Conservation (phyloP, 2,113 vertebrate species). For the Gavialis gangeticus region DNA sequence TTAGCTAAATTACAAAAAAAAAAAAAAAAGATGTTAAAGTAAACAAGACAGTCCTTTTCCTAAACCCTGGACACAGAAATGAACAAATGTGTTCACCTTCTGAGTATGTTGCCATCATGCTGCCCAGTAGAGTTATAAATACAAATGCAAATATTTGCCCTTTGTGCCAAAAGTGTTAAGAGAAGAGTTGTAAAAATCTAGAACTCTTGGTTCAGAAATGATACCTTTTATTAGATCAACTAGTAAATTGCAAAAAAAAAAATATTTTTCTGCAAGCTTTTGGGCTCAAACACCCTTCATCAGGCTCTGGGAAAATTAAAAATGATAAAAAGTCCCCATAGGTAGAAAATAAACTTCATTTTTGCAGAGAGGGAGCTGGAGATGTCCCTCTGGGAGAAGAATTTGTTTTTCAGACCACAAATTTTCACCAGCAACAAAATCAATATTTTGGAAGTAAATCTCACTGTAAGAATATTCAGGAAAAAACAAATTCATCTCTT, state of each 20-base stretch:
- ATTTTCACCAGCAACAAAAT: background rate
- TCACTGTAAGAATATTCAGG: background rate
- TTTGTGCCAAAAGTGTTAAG: conserved; percentile 27
- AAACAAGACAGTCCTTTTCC: background rate
- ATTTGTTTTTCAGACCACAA: background rate
- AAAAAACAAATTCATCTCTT: no score
- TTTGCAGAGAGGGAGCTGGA: no score
- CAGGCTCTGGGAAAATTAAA: no score
- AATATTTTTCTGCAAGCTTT: no score
- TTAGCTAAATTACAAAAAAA: conserved; percentile 43
- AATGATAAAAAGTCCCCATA: no score
- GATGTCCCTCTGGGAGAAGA: background rate
- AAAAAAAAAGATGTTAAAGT: background rate
- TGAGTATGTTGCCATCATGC: conserved; percentile 19
- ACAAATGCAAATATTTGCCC: conserved; percentile 12
- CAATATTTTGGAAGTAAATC: conserved; percentile 31
- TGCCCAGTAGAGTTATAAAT: background rate
- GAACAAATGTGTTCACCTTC: background rate
- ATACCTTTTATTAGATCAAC: no score
- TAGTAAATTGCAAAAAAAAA: no score
- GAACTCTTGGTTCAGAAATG: no score
- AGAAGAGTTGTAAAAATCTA: background rate
- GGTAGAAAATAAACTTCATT: no score
- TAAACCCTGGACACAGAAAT: background rate
- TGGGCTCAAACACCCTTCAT: no score